Conservation (phyloP, 2,888 invertebrate species). For the Leuctra nigra region DNA sequence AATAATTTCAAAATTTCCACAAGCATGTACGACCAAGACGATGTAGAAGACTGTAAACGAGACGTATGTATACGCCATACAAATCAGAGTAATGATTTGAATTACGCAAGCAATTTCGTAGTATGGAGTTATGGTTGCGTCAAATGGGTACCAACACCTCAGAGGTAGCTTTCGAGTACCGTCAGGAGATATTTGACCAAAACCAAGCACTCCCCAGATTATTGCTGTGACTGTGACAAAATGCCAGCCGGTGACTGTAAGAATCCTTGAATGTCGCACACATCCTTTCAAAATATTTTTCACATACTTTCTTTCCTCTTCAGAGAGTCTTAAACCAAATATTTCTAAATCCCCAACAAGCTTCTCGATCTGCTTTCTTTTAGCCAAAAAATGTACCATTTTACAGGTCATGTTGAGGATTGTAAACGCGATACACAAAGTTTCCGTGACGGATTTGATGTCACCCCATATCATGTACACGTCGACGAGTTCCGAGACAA, state of each 20-base stretch:
- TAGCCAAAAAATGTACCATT: constrained; percentile 1
- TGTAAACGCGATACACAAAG: constrained; percentile 4
- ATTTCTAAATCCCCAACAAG: not conserved
- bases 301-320: not conserved
- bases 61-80: constrained; percentile 8
- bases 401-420: constrained; percentile 14
- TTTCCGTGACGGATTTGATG: constrained; percentile 8
- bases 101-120: constrained; percentile 6
- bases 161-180: not conserved
- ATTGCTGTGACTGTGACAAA: not conserved
- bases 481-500: constrained; percentile 9
- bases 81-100: constrained; percentile 5
- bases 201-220: constrained; percentile 4
- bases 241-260: not conserved
- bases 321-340: not conserved
- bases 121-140: not conserved
- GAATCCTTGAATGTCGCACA: not conserved
- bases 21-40: constrained; percentile 9
- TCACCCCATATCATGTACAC: constrained; percentile 8
- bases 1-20: constrained; percentile 1
- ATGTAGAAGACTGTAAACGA: constrained; percentile 11
- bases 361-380: not conserved
- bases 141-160: constrained; percentile 10
- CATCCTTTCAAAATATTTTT: not conserved
- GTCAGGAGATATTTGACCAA: not conserved